Conservation (phyloP, 2,888 invertebrate genomes). For the Caenorhabditis sp. region DNA sequence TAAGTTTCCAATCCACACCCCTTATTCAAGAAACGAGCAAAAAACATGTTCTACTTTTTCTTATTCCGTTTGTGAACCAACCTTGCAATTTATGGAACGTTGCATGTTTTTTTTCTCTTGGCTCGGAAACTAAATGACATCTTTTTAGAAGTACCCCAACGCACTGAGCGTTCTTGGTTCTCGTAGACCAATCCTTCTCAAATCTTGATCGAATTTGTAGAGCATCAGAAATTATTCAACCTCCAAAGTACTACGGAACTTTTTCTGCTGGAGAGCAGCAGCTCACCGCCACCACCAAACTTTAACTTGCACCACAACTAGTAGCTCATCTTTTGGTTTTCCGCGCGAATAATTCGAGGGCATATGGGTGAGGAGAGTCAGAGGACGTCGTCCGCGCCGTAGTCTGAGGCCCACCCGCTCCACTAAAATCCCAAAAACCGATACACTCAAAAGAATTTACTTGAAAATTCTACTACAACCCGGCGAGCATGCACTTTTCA, state of each 20-base stretch:
- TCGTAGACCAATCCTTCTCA: background rate
- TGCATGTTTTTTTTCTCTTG: conserved; percentile 15
- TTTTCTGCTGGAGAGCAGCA: background rate
- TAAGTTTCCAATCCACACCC: conserved; percentile 24
- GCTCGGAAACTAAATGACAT: background rate
- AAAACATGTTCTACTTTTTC: conserved; percentile 40
- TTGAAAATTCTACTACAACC: conserved; percentile 43
- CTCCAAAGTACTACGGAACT: conserved; percentile 39
- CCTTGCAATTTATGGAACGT: conserved; percentile 51
- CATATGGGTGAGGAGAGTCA: conserved; percentile 38
- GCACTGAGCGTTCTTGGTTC: background rate
- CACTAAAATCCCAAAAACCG: conserved; percentile 57
- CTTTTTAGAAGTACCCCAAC: too few relatives aligned
- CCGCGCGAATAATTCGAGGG: conserved; percentile 62
- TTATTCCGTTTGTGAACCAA: conserved; percentile 47
- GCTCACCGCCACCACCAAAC: conserved; percentile 17
- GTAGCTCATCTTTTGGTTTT: conserved; percentile 61
- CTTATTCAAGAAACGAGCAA: background rate
- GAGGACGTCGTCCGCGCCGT: background rate
- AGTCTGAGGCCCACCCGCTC: conserved; percentile 25
- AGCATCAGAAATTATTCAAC: conserved; percentile 59
- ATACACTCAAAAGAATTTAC: conserved; percentile 59
- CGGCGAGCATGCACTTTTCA: conserved; percentile 12
- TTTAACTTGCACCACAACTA: conserved; percentile 31
- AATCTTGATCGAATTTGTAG: conserved; percentile 36